Conservation (phyloP, 2,113 vertebrate genomes). For the Electrona antarctica region DNA sequence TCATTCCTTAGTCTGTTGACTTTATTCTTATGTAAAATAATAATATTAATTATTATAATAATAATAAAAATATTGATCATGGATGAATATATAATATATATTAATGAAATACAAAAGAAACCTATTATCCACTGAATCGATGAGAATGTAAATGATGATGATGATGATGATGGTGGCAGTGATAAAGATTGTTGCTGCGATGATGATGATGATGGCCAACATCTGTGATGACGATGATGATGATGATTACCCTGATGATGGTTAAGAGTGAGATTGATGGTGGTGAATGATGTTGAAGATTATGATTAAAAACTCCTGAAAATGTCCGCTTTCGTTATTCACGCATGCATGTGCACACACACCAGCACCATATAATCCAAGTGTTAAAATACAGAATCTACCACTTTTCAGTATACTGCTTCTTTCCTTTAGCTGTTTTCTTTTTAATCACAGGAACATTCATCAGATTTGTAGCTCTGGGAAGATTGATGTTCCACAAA, state of each 20-base stretch:
- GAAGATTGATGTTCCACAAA: too few species aligned
- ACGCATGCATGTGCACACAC: too few species aligned
- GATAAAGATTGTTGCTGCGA: constrained; percentile 2
- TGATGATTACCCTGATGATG: constrained; percentile 7
- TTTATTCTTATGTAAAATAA: constrained; percentile 73
- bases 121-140: constrained; percentile 51
- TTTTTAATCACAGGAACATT: neutral
- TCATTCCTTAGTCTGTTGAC: constrained; percentile 63
- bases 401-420: too few species aligned
- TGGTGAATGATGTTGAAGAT: constrained; percentile 54
- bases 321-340: too few species aligned
- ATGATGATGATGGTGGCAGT: constrained; percentile 21
- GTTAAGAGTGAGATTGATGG: constrained; percentile 27
- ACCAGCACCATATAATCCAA: too few species aligned
- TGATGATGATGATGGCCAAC: constrained; percentile 17
- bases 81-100: constrained; percentile 65
- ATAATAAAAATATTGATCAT: constrained; percentile 60
- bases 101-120: constrained; percentile 53
- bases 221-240: constrained; percentile 17
- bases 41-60: constrained; percentile 13
- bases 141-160: constrained; percentile 58
- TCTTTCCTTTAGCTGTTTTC: neutral
- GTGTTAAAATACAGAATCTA: too few species aligned
- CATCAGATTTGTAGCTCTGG: too few species aligned
- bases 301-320: constrained; percentile 60